Conservation (phyloP, 2,797 vertebrate species). For the Falco rusticolus region DNA sequence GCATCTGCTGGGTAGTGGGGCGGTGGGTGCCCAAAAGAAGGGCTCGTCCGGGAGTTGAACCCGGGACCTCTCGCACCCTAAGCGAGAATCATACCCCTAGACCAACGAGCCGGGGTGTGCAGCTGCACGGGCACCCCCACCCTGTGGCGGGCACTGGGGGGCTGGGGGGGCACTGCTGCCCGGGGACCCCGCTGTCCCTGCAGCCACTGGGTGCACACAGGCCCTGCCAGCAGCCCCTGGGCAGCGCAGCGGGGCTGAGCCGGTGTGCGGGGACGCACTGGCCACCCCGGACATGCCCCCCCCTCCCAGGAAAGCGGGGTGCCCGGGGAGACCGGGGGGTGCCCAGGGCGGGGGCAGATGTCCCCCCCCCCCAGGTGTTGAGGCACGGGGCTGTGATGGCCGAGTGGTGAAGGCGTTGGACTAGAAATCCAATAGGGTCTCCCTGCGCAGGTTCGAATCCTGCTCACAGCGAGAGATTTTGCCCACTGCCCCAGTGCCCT, state of each 20-base stretch:
- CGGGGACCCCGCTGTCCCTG: fast-evolving
- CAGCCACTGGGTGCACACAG: fast-evolving
- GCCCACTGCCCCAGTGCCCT: fast-evolving
- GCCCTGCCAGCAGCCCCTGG: background rate
- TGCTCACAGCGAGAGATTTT: background rate
- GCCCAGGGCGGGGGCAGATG: fast-evolving
- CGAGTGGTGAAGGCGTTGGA: conserved; percentile 14
- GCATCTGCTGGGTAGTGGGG: no score
- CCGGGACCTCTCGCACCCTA: no score
- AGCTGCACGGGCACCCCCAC: fast-evolving
- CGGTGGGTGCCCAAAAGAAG: no score
- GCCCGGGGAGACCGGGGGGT: fast-evolving
- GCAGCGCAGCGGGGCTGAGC: background rate
- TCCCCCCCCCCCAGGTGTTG: no score
- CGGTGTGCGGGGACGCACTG: fast-evolving
- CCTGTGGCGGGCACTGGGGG: no score
- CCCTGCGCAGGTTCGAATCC: conserved; percentile 25
- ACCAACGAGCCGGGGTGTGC: fast-evolving
- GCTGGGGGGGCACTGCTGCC: no score
- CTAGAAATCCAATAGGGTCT: conserved; percentile 24
- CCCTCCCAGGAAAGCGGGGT: fast-evolving
- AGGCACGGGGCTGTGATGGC: no score
- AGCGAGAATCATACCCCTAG: no score
- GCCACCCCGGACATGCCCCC: fast-evolving
- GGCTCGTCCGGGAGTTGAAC: no score